phyloP scores from a whole-genome alignment of 2,113 vertebrate species.

The Bucco capensis region DNA sequence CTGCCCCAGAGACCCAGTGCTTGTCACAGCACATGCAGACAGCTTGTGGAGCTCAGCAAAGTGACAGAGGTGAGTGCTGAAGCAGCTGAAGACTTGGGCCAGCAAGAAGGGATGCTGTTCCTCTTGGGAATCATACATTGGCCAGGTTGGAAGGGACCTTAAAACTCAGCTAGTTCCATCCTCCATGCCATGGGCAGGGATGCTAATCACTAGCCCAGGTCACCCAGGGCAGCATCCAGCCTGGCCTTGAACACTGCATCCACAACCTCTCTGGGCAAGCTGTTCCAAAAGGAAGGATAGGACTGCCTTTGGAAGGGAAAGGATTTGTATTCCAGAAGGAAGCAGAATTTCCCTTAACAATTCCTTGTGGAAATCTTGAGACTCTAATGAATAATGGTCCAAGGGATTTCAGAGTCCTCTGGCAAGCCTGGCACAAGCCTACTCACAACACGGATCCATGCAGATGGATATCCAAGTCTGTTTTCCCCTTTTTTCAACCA shows the following conservation, averaged over 20 bases:
- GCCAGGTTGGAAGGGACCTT: too few species aligned
- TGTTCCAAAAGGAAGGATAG: too few species aligned
- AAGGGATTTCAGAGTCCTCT: neutral
- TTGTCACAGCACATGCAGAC: neutral
- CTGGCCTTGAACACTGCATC: too few species aligned
- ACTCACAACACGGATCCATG: neutral
- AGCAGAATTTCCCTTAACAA: neutral
- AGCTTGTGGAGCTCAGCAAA: neutral
- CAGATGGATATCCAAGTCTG: accelerated
- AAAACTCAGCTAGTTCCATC: too few species aligned
- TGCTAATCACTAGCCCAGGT: too few species aligned
- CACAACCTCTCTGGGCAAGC: too few species aligned
- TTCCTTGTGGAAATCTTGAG: neutral
- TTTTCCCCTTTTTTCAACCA: neutral
- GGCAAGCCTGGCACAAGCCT: neutral
- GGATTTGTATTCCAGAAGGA: neutral
- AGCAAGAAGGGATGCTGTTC: neutral
- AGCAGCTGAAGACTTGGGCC: neutral
- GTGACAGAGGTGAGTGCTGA: neutral
- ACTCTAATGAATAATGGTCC: neutral
- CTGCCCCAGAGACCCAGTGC: neutral
- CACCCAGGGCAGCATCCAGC: too few species aligned
- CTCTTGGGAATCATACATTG: too few species aligned
- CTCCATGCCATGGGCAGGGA: too few species aligned
- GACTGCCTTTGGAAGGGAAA: neutral